Conservation (phyloP, 2,797 vertebrate species). For the Knipowitschia caucasica region DNA sequence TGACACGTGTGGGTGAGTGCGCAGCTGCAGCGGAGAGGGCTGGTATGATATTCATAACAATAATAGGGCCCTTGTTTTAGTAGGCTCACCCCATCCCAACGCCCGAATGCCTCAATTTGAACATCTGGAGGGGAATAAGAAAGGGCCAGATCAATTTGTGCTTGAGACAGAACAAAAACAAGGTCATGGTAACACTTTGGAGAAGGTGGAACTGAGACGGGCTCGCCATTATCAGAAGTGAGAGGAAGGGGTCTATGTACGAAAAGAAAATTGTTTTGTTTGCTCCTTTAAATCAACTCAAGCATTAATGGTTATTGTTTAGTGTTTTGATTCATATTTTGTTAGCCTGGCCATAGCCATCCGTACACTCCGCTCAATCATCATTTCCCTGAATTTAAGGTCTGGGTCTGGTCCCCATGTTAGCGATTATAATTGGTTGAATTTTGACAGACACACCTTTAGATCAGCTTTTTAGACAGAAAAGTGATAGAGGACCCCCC, state of each 20-base stretch:
- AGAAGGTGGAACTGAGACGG: not conserved
- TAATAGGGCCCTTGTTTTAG: constrained; percentile 66
- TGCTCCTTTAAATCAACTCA: not conserved
- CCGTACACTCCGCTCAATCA: no score
- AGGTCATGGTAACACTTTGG: constrained; percentile 4
- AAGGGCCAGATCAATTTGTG: constrained; percentile 35
- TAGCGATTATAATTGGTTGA: no score
- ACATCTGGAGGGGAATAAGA: constrained; percentile 61
- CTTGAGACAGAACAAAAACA: constrained; percentile 27
- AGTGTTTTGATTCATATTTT: no score
- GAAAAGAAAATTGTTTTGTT: not conserved
- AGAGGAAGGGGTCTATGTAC: not conserved
- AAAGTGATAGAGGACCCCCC: no score
- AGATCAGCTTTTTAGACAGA: no score
- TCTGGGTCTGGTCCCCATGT: no score
- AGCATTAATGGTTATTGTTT: no score
- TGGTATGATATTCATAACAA: constrained; percentile 59
- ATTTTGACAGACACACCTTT: no score
- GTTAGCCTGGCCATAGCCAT: no score
- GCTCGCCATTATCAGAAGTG: not conserved
- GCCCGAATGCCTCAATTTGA: constrained; percentile 46
- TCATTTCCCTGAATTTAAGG: no score
- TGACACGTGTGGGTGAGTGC: constrained; percentile 33
- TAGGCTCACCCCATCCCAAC: constrained; percentile 32
- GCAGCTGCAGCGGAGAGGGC: constrained; percentile 67